Base-by-base conservation (phyloP, 2,797 vertebrate genomes). In the Labroides dimidiatus region DNA sequence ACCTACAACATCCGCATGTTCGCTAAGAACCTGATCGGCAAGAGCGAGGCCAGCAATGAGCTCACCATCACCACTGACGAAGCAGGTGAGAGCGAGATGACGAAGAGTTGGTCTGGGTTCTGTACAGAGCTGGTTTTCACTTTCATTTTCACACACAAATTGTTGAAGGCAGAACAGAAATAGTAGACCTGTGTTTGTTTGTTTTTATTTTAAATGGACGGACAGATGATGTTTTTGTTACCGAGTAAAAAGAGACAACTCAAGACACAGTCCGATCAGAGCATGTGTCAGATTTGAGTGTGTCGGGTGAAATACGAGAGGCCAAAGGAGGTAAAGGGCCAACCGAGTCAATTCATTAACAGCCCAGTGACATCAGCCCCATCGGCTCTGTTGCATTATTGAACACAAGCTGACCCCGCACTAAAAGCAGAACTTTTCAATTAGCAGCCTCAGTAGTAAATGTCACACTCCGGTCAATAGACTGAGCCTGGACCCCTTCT, bases 1-100 rank as follows among this genome's bases (percentile, higher is more conserved):
- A 97, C 97, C 57, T 99, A 99, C 94, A 98, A 96, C 92, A 99
- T 99, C 72, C 97, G 97, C 77, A 99, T 99, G 96, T 99, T 98
- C 1, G 98, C 97, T 78, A 99, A 99, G 93, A 99, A 99, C 88
- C 95, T 96, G 81, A 99, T 99, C 0, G 98, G 97, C 77, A 98
- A 97, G 90, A 99, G 98, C 0, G 96, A 98, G 81, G 96, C 97
- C 91, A 99, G 97, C 95, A 99, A 99, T 1, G 97, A 99, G 89
- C 96, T 99, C 82, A 99, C 96, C 74, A 96, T 99, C 90, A 99
- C 97, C 49, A 98, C 98, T 0, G 97, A 99, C 1, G 98, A 99
- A 96, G 98, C 98, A 91, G 98, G 98, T 99, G 64, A 91, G 0
- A 33, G 30, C 30, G 7, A 6, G 30, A 6, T 33, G 30, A 8